Evolutionary conservation across 2,113 vertebrate genomes (phyloP).

Genomic region (Spheniscus mendiculus): DNA sequence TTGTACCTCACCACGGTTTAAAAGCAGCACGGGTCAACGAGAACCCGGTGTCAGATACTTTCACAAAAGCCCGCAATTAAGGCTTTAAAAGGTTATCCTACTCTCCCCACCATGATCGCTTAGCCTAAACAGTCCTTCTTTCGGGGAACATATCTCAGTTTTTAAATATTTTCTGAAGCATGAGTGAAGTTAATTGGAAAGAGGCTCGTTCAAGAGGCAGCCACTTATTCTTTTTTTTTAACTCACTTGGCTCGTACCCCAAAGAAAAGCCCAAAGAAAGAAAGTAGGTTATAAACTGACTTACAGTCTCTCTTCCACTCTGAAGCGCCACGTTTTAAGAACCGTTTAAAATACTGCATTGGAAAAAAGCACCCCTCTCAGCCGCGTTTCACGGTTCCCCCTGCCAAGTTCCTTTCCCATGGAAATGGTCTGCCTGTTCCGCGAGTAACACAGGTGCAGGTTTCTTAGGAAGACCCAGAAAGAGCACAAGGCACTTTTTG

Average conservation of each 20-base stretch:
- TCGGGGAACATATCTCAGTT: background rate
- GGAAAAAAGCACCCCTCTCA: background rate
- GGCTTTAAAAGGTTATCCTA: background rate
- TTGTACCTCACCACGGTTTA: background rate
- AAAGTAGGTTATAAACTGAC: conserved; percentile 34
- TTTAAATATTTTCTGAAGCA: background rate
- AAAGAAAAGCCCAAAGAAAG: conserved; percentile 24
- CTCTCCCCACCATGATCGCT: background rate
- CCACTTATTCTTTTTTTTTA: background rate
- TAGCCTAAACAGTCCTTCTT: background rate
- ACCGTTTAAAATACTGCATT: background rate
- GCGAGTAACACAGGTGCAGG: background rate
- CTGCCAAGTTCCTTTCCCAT: conserved; percentile 63
- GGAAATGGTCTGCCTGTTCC: conserved; percentile 28
- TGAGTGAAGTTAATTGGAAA: background rate
- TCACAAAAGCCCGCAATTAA: background rate
- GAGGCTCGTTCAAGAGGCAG: background rate
- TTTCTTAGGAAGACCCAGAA: conserved; percentile 1
- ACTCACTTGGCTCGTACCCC: background rate
- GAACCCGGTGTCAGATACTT: background rate
- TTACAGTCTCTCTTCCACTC: conserved; percentile 2
- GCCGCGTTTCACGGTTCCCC: background rate
- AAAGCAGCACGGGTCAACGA: background rate
- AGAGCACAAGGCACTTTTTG: conserved; percentile 42
- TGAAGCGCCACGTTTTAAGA: conserved; percentile 14